A percentile compares a stretch with the other conserved stretches of the same genome.
These are phyloP conservation scores for Prosapia bicincta DNA, from an alignment of 2,888 invertebrate genomes.

Conservation along the genomic window DNA sequence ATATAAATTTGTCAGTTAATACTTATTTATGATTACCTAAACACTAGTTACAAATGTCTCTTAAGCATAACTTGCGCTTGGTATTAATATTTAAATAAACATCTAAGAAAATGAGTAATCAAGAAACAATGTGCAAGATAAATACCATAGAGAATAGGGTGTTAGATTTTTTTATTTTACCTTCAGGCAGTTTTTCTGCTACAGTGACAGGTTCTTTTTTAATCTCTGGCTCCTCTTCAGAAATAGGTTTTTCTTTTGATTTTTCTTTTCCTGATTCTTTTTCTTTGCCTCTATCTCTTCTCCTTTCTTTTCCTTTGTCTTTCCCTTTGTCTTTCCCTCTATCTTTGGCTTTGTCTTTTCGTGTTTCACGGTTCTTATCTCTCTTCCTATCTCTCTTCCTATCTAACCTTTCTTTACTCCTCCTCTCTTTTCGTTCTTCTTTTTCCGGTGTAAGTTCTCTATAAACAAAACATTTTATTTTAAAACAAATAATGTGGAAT, in stretches of 20 bases:
- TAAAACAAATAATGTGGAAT: too few species aligned
- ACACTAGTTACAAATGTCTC: too few species aligned
- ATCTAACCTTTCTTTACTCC: constrained; percentile 34
- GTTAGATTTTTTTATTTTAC: too few species aligned
- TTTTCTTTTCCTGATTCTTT: neutral
- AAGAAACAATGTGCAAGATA: too few species aligned
- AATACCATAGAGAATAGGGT: too few species aligned
- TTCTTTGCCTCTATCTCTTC: neutral
- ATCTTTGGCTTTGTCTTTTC: constrained; percentile 15
- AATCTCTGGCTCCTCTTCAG: neutral
- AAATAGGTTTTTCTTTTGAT: neutral
- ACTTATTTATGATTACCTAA: too few species aligned
- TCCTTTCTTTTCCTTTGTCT: constrained; percentile 6
- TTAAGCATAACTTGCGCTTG: too few species aligned
- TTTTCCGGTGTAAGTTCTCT: neutral
- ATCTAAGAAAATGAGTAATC: too few species aligned
- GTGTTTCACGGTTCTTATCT: constrained; percentile 19
- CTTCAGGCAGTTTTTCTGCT: neutral
- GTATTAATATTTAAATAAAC: too few species aligned
- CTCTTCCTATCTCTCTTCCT: constrained; percentile 37
- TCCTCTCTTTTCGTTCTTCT: constrained; percentile 23
- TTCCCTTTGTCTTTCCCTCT: constrained; percentile 17
- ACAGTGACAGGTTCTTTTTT: neutral
- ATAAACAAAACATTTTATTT: neutral
- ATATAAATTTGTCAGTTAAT: too few species aligned